Base-by-base conservation (phyloP, 2,113 vertebrate genomes). In the Pelusios castaneus region DNA sequence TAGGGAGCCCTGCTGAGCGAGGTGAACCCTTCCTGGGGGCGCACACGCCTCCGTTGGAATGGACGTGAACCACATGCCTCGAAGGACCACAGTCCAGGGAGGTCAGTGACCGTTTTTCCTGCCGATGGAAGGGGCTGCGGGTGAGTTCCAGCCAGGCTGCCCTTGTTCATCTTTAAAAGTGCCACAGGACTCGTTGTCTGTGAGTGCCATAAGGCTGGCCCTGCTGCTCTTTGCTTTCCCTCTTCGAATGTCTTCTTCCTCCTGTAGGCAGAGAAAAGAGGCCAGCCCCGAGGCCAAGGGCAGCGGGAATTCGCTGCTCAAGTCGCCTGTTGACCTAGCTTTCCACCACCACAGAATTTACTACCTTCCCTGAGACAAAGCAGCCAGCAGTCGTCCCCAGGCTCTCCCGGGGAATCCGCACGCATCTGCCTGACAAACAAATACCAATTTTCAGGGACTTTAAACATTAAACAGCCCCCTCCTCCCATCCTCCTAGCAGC, bases 371-470 rank as follows among this genome's bases (percentile, higher is more conserved):
- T 67, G 85, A 83, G 58, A 79, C 29, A 17, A 7, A 29, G 67
- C 58, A 89, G 76, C 73, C 1, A 85, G 31, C 88, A 11, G 7
- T 91, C 95, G 82, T 87, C 82, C 51, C 19, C n/a, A 1, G 0
- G 77, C 81, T 96, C 91, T 89, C 91, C 29, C 17, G 75, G 79
- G 93, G 96, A 91, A 81, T 95, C 95, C 93, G 95, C 82, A 0
- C 91, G 88, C 82, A 49, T 94, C 91, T 94, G 3, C 0, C 80
- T 95, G 89, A 89, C 92, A 95, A 95, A 95, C 85, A 80, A 88
- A 92, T 94, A 89, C 89, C 95, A 92, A 93, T 81, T 90, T 87
- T 92, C 91, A 94, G 95, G 87, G 95, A 89, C 84, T 85, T 90
- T 93, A 93, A 95, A 88, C 93, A 95, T 94, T 58, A 85, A 96